phyloP scores from a whole-genome alignment of 2,113 vertebrate genomes.

The Puntigrus tetrazona region DNA sequence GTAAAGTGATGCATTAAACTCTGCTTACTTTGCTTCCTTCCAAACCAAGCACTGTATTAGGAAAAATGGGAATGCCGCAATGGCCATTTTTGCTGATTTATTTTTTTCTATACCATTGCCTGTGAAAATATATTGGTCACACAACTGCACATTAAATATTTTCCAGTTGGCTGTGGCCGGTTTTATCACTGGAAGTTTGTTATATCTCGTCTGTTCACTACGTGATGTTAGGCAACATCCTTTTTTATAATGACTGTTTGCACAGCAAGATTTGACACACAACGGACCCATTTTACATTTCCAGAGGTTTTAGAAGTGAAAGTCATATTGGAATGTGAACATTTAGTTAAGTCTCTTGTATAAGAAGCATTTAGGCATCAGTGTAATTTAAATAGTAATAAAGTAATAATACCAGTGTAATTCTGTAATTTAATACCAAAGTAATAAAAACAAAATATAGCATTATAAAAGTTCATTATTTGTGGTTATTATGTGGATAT shows the following conservation, averaged over 20 bases:
- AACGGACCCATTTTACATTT: not conserved
- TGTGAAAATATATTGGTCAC: not conserved
- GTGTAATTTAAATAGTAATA: too few relatives aligned
- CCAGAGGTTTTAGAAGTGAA: too few relatives aligned
- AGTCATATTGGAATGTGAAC: too few relatives aligned
- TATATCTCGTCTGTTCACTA: not conserved
- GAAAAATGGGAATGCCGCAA: not conserved
- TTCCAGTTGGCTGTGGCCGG: not conserved
- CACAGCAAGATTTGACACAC: not conserved
- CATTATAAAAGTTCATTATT: too few relatives aligned
- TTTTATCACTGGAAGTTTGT: not conserved
- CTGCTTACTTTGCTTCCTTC: not conserved
- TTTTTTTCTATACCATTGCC: not conserved
- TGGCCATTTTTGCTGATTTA: not conserved
- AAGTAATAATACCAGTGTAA: too few relatives aligned
- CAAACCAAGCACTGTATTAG: not conserved
- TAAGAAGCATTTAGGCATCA: too few relatives aligned
- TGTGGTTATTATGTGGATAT: too few relatives aligned
- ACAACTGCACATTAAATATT: not conserved
- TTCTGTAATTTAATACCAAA: too few relatives aligned
- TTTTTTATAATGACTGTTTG: not conserved
- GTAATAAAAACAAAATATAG: too few relatives aligned
- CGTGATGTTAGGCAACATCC: not conserved
- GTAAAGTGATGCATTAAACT: not conserved
- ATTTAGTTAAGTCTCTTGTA: too few relatives aligned